Base-by-base conservation (phyloP, 1,140 invertebrate species). In the Philaenus spumarius region DNA sequence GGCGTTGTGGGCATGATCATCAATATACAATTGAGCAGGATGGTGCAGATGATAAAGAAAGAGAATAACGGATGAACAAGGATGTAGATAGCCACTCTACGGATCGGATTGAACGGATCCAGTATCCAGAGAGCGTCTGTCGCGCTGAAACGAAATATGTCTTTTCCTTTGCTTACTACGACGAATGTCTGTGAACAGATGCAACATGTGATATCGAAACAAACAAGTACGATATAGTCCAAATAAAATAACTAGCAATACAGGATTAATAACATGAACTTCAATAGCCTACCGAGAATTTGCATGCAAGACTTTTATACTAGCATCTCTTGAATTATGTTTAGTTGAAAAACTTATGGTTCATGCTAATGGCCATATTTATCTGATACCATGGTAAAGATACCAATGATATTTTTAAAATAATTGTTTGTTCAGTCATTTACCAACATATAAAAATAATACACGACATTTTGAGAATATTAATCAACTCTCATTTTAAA, bases 91-190 rank as follows among this genome's bases (percentile, higher is more conserved):
- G 95, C 93, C 72, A 93, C 89, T 75, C 93, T 85, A 78, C 95
- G 87, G 77, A 98, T 89, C 64, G 94, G 93, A 81, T 97, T 97
- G 80, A 97, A 98, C 64, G 95, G 95, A 77, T 92, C 89, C 70
- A 98, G 82, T 72, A 95, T 81, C 84, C 88, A 97, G 74, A 97
- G 78, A 73, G 93, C 93, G 75, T 97, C 88, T 66, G 92, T 93
- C 71, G 95, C 93, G 78, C 90, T 95, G 83, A 98, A 98, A 78
- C 95, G 85, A 83, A 94, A 97, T 80, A 98, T 96, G 80, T 95
- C 93, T 82, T 93, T 95, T 78, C 95, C 94, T 83, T 90, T 96
- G 81, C 92, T 97, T 77, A 98, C 82, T 69, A 98, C 95, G 80
- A 96, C 88, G 81, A 97, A 97, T 73, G 94, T 97, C 95, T 97